Percentiles rank a stretch among this genome's conserved stretches.
phyloP scores from a whole-genome alignment of 2,113 vertebrate genomes.

The Orthochromis malagaraziensis region DNA sequence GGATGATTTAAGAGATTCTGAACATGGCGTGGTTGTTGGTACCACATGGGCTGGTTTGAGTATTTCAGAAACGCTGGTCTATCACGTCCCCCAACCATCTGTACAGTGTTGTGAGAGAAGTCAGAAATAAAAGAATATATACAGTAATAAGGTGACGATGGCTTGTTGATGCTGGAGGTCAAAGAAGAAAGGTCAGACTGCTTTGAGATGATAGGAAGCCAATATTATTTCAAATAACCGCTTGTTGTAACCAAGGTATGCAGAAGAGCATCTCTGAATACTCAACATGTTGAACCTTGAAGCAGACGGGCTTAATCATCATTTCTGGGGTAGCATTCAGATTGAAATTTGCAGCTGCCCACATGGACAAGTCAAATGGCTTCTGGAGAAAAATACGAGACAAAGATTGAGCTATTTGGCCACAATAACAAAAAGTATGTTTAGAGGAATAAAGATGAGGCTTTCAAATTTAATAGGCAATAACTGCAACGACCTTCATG shows the following conservation, averaged over 20 bases:
- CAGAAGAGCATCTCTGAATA: not conserved
- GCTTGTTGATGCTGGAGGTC: not conserved
- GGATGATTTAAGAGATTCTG: not conserved
- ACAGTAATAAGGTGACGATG: not conserved
- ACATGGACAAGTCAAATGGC: not conserved
- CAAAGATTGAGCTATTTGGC: not conserved
- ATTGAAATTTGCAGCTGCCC: not conserved
- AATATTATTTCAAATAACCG: not conserved
- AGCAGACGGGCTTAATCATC: not conserved
- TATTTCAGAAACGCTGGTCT: not conserved
- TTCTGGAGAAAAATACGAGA: not conserved
- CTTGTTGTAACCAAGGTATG: not conserved
- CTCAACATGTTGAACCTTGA: not conserved
- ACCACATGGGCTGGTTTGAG: not conserved
- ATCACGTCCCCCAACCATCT: not conserved
- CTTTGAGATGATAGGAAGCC: not conserved
- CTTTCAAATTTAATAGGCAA: not conserved
- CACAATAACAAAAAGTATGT: not conserved
- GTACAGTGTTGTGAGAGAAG: not conserved
- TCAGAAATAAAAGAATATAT: not conserved
- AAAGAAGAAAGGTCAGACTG: not conserved
- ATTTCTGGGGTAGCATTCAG: not conserved
- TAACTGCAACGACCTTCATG: not conserved
- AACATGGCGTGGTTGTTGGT: not conserved
- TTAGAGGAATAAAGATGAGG: not conserved